These are phyloP conservation scores for Sebastiscus albofasciatus DNA, from an alignment of 2,797 vertebrate genomes.

Conservation along the genomic window DNA sequence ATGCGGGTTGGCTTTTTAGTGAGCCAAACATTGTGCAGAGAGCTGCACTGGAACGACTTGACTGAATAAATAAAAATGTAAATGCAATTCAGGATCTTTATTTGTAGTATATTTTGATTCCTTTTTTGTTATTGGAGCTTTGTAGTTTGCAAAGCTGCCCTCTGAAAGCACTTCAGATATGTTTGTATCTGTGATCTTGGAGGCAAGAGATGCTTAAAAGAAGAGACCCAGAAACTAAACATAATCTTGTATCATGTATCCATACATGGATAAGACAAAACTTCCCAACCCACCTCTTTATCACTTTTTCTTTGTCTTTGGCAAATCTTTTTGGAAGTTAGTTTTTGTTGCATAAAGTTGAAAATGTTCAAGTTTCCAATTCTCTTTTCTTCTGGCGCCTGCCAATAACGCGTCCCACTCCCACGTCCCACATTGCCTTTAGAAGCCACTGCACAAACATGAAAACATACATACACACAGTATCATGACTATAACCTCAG, in stretches of 20 bases:
- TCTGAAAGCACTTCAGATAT: not conserved
- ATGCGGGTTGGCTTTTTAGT: not conserved
- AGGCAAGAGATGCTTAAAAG: not conserved
- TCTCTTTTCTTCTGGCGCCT: not conserved
- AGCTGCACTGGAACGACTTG: not conserved
- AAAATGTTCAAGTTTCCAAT: not conserved
- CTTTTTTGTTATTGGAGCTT: not conserved
- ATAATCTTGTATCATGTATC: not conserved
- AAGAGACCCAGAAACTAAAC: not conserved
- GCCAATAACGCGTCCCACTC: accelerated
- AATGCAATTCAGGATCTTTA: not conserved
- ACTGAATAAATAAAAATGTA: not conserved
- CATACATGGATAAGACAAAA: not conserved
- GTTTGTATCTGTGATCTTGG: not conserved
- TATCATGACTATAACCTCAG: too few relatives aligned
- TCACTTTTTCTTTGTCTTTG: not conserved
- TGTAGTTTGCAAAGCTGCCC: not conserved
- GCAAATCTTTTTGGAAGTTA: not conserved
- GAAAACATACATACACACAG: too few relatives aligned
- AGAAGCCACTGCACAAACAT: too few relatives aligned
- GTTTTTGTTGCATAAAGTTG: not conserved
- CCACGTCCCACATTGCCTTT: not conserved
- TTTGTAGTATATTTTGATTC: not conserved
- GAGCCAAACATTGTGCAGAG: not conserved
- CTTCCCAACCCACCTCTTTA: not conserved